Percentiles rank a stretch among this genome's conserved stretches.
Conservation (phyloP, 1,140 invertebrate genomes). For the Babylonia areolata region DNA sequence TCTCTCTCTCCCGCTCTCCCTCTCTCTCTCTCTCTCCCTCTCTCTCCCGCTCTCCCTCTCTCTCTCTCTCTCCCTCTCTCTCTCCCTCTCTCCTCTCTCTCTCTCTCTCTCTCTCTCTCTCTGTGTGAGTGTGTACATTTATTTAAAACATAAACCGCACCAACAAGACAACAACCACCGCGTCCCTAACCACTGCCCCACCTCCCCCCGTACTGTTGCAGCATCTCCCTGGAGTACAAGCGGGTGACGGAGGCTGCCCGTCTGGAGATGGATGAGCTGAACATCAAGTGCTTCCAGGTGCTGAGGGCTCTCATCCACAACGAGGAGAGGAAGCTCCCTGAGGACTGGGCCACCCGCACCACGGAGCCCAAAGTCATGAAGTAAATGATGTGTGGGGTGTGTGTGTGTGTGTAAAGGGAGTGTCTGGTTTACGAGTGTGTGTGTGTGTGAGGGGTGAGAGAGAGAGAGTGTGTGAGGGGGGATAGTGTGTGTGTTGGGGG, state of each 20-base stretch:
- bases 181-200: too few species aligned
- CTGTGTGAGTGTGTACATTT: too few species aligned
- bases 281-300: conserved; percentile 74
- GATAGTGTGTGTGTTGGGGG: conserved; percentile 50
- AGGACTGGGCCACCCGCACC: conserved; percentile 71
- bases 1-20: too few species aligned
- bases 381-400: conserved; percentile 41
- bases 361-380: conserved; percentile 65
- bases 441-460: conserved; percentile 56
- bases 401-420: background rate
- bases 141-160: too few species aligned
- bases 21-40: background rate
- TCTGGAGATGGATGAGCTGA: conserved; percentile 73
- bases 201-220: too few species aligned
- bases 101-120: conserved; percentile 7
- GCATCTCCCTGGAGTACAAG: conserved; percentile 64
- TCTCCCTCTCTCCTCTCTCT: conserved; percentile 5
- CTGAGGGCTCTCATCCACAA: conserved; percentile 74
- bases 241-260: conserved; percentile 64
- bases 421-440: background rate
- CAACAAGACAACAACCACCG: too few species aligned
- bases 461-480: conserved; percentile 60
- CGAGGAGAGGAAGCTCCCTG: conserved; percentile 72
- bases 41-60: background rate
- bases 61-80: conserved; percentile 13